These are phyloP conservation scores for Orthosia cruda DNA, from an alignment of 2,888 invertebrate species.

Conservation along the genomic window DNA sequence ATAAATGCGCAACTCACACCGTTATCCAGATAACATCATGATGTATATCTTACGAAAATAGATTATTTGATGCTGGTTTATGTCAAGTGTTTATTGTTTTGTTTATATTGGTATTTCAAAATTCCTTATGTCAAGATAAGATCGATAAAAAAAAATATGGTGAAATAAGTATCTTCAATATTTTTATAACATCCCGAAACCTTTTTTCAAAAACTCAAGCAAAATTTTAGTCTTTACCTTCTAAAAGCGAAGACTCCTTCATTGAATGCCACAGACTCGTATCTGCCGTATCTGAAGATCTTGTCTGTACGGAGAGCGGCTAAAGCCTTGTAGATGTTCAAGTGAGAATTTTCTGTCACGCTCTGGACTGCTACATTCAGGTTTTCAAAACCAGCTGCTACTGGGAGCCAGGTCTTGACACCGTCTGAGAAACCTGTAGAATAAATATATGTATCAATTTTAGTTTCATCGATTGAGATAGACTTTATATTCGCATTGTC, in stretches of 20 bases:
- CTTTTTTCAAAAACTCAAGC: conserved; percentile 27
- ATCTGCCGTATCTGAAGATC: conserved; percentile 90
- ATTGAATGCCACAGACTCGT: conserved; percentile 90
- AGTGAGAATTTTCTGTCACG: conserved; percentile 89
- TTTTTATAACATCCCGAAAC: neutral
- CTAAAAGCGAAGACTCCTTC: conserved; percentile 91
- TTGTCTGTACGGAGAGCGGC: conserved; percentile 90
- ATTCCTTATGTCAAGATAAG: conserved; percentile 15
- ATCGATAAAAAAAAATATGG: neutral
- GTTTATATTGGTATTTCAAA: conserved; percentile 1
- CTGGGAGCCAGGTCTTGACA: conserved; percentile 93
- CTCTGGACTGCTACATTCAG: conserved; percentile 92
- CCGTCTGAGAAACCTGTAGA: conserved; percentile 91
- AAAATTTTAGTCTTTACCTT: conserved; percentile 81
- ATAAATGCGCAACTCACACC: no score
- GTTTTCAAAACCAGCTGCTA: conserved; percentile 91
- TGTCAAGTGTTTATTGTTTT: conserved; percentile 33
- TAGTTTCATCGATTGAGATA: neutral
- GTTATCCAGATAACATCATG: conserved; percentile 24
- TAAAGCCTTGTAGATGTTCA: conserved; percentile 92
- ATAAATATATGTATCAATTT: no score
- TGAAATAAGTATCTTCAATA: neutral
- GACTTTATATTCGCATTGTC: no score
- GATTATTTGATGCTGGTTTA: neutral
- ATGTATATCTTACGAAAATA: conserved; percentile 12